These are phyloP conservation scores for Erythrolamprus reginae DNA, from an alignment of 2,113 vertebrate species.

Conservation along the genomic window DNA sequence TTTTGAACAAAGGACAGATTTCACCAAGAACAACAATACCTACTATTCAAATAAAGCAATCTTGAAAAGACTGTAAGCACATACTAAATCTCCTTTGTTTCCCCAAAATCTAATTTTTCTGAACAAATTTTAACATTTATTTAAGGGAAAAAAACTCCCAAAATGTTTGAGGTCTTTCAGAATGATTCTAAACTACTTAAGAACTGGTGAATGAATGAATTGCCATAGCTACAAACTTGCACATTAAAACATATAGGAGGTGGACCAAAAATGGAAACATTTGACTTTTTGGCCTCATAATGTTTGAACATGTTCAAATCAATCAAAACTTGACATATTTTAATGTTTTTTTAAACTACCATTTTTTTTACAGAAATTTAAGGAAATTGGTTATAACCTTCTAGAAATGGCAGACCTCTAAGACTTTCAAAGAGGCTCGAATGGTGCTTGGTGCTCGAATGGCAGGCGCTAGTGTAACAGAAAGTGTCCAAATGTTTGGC, in stretches of 20 bases:
- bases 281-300: no score
- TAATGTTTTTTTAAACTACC: no score
- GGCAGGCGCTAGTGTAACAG: no score
- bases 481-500: no score
- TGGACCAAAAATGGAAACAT: no score
- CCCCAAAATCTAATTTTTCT: background rate
- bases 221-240: background rate
- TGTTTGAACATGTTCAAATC: no score
- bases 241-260: conserved; percentile 2
- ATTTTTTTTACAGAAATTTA: no score
- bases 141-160: background rate
- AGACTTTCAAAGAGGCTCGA: no score
- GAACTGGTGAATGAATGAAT: background rate
- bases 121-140: background rate
- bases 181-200: background rate
- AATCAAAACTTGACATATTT: no score
- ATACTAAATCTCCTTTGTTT: background rate
- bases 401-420: no score
- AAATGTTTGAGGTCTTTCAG: background rate
- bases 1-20: background rate
- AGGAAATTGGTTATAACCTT: no score
- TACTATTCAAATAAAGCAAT: background rate
- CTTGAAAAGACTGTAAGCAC: background rate
- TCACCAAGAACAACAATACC: background rate
- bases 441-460: no score